These are phyloP conservation scores for Linepithema humile DNA, from an alignment of 1,140 invertebrate genomes.

Conservation along the genomic window DNA sequence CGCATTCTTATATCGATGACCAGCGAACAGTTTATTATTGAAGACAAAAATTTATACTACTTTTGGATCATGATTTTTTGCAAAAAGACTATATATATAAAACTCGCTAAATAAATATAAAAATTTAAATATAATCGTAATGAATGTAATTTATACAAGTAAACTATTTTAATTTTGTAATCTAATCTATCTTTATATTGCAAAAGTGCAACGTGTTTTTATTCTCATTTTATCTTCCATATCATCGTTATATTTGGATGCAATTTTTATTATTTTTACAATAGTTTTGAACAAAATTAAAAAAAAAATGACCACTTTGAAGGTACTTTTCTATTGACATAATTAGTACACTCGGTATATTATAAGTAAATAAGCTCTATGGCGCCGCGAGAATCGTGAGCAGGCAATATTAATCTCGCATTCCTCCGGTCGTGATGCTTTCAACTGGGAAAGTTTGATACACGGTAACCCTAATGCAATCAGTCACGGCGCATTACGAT, in stretches of 20 bases:
- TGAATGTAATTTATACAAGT: neutral
- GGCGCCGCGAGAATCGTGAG: conserved; percentile 42
- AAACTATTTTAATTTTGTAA: neutral
- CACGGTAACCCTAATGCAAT: conserved; percentile 68
- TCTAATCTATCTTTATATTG: neutral
- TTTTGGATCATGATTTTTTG: too few species aligned
- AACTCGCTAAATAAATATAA: neutral
- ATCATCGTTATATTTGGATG: neutral
- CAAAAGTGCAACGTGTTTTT: neutral
- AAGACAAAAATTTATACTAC: neutral
- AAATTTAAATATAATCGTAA: neutral
- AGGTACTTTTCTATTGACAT: conserved; percentile 5
- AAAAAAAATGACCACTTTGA: neutral
- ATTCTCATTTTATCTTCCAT: neutral
- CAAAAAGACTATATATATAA: neutral
- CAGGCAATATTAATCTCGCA: conserved; percentile 63
- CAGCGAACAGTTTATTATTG: neutral
- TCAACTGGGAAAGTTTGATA: conserved; percentile 61
- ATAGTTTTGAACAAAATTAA: neutral
- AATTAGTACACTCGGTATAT: conserved; percentile 45
- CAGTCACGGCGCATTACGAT: conserved; percentile 71
- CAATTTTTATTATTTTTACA: neutral
- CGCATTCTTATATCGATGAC: neutral
- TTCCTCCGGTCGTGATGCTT: conserved; percentile 13
- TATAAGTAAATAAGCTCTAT: neutral